Conservation (phyloP, 2,888 invertebrate genomes). For the Drosophila nr. perissopoda region DNA sequence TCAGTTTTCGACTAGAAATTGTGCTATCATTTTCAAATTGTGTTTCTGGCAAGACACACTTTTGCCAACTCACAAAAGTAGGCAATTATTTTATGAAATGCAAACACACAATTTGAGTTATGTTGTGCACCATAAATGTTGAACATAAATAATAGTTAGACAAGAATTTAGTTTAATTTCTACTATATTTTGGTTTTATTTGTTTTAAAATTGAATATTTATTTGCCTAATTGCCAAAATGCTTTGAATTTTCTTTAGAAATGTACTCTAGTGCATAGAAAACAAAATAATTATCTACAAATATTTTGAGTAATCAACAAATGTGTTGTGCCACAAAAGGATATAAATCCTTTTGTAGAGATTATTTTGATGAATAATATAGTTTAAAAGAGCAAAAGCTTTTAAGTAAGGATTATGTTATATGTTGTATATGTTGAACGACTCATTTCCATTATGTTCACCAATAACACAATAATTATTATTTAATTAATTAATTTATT, state of each 20-base stretch:
- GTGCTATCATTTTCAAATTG: slow-evolving; percentile 14
- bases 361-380: neutral
- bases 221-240: neutral
- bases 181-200: neutral
- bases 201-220: neutral
- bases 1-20: slow-evolving; percentile 2
- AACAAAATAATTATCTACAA: neutral
- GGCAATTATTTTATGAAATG: slow-evolving; percentile 22
- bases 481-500: too few relatives aligned
- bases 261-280: neutral
- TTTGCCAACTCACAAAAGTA: slow-evolving; percentile 20
- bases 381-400: neutral
- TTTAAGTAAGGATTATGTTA: too few relatives aligned
- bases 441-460: too few relatives aligned
- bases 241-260: neutral
- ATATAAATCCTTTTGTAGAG: neutral
- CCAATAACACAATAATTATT: too few relatives aligned
- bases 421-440: too few relatives aligned
- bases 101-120: neutral
- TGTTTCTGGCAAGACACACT: slow-evolving; percentile 1
- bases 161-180: neutral
- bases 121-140: neutral
- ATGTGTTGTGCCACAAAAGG: neutral
- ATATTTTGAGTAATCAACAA: neutral
- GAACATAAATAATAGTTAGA: neutral